Evolutionary conservation across 2,113 vertebrate species (phyloP).

Genomic region (Merops nubicus): DNA sequence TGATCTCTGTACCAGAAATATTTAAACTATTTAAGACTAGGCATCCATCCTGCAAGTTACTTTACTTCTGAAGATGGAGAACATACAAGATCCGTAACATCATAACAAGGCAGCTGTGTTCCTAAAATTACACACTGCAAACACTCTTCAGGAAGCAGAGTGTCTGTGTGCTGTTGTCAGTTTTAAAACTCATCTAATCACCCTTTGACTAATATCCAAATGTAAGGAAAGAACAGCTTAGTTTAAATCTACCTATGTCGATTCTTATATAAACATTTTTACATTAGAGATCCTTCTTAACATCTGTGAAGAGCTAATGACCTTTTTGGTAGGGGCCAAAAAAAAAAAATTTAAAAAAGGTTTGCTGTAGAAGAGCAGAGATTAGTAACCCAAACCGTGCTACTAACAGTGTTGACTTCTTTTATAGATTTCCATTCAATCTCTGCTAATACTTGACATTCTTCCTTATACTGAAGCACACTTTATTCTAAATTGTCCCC

Average conservation of each 20-base stretch:
- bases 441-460: conserved; percentile 41
- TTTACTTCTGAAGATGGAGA: not conserved
- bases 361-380: conserved; percentile 6
- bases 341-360: not conserved
- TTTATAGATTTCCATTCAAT: conserved; percentile 36
- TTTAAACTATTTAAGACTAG: not conserved
- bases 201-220: not conserved
- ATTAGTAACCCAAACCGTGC: conserved; percentile 35
- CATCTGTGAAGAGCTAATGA: not conserved
- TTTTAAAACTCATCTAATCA: not conserved
- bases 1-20: not conserved
- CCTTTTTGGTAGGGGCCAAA: not conserved
- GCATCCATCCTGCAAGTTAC: not conserved
- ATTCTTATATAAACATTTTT: not conserved
- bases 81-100: rapidly evolving
- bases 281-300: not conserved
- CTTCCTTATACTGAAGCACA: not conserved
- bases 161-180: rapidly evolving
- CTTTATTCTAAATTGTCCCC: conserved; percentile 56
- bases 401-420: conserved; percentile 12
- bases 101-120: not conserved
- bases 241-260: not conserved
- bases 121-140: not conserved
- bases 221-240: not conserved
- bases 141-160: not conserved